Conservation (phyloP, 2,113 vertebrate genomes). For the Hypocryptadius cinnamomeus region DNA sequence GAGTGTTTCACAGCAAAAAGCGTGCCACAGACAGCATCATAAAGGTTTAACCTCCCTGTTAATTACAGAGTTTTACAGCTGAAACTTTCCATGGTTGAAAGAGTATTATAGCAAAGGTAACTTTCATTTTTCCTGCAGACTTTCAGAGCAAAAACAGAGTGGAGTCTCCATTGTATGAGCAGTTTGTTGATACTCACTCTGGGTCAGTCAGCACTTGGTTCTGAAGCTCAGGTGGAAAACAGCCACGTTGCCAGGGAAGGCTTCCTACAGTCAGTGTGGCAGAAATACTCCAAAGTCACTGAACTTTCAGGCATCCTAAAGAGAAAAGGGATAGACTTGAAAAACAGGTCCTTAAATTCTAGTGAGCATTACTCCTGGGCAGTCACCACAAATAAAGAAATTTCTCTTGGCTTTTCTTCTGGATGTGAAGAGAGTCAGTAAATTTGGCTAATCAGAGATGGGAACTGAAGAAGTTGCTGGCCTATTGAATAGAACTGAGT, state of each 20-base stretch:
- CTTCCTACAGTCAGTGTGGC: background rate
- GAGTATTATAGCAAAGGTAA: background rate
- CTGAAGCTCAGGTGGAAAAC: background rate
- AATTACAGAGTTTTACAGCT: constrained; percentile 11
- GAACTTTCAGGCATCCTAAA: background rate
- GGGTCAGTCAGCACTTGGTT: background rate
- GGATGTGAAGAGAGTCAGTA: background rate
- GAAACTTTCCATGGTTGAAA: background rate
- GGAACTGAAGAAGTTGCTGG: background rate
- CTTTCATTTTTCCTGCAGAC: background rate
- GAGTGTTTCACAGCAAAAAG: background rate
- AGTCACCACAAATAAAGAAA: background rate
- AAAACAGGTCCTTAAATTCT: background rate
- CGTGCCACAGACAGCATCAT: background rate
- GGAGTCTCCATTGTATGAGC: fast-evolving
- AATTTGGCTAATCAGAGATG: background rate
- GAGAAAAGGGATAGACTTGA: background rate
- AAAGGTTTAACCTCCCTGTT: constrained; percentile 28
- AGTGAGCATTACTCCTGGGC: background rate
- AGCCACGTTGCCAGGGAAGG: fast-evolving
- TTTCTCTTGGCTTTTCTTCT: background rate
- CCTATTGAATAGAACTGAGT: background rate
- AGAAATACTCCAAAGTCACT: background rate
- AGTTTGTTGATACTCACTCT: background rate
- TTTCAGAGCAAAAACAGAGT: background rate